phyloP scores from a whole-genome alignment of 2,113 vertebrate species.

The Poecilia latipinna region DNA sequence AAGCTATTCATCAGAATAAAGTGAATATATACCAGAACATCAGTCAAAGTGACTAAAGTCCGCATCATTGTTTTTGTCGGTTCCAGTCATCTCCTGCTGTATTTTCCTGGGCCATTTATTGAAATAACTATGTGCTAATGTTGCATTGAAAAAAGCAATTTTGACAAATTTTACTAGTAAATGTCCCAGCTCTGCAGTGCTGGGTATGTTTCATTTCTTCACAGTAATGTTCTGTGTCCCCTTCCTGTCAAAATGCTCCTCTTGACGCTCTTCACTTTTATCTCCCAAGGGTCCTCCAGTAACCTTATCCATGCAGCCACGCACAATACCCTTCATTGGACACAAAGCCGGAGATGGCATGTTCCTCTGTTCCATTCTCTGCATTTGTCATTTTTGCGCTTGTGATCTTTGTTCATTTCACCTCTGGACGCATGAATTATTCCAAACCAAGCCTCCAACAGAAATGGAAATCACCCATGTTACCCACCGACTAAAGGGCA shows the following conservation, averaged over 20 bases:
- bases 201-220: slow-evolving; percentile 20
- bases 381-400: slow-evolving; percentile 79
- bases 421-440: slow-evolving; percentile 73
- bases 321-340: slow-evolving; percentile 76
- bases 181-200: not conserved
- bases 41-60: not conserved
- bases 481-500: slow-evolving; percentile 51
- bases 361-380: slow-evolving; percentile 62
- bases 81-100: not conserved
- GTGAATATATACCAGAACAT: not conserved
- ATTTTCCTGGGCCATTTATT: not conserved
- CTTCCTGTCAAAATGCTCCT: slow-evolving; percentile 74
- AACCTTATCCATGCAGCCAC: slow-evolving; percentile 65
- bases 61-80: too few relatives aligned
- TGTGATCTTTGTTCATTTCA: slow-evolving; percentile 67
- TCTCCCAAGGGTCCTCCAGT: slow-evolving; percentile 63
- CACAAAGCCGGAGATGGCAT: slow-evolving; percentile 71
- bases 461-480: slow-evolving; percentile 70
- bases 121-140: not conserved
- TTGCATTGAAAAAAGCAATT: slow-evolving; percentile 7
- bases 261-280: slow-evolving; percentile 63
- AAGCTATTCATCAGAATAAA: not conserved
- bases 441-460: slow-evolving; percentile 64
- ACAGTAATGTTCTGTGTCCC: slow-evolving; percentile 50
- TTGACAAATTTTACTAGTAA: slow-evolving; percentile 16